These are phyloP conservation scores for Drosophila seguyi DNA, from an alignment of 1,140 invertebrate species.

Conservation along the genomic window DNA sequence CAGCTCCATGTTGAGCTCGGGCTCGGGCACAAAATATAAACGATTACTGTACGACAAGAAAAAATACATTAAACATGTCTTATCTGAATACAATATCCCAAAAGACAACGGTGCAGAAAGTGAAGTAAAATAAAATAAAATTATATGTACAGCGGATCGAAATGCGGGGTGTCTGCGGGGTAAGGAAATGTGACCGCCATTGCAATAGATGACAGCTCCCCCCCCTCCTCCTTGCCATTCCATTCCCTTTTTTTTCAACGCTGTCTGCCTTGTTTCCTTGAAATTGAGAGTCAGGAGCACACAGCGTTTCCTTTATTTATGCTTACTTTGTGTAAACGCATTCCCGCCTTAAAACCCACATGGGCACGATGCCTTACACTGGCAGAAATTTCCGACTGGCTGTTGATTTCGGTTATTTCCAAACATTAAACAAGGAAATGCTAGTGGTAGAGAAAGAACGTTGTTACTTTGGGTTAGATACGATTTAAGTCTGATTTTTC, in stretches of 20 bases:
- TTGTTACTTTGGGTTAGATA: too few relatives aligned
- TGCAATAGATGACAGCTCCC: conserved; percentile 52
- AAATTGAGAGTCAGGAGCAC: conserved; percentile 37
- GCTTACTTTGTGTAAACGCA: conserved; percentile 82
- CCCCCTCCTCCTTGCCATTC: background rate
- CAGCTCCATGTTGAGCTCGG: conserved; percentile 22
- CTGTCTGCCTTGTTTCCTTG: conserved; percentile 57
- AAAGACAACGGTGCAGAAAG: conserved; percentile 82
- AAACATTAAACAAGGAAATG: background rate
- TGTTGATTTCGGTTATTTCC: background rate
- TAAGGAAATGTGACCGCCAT: conserved; percentile 71
- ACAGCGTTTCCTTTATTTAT: conserved; percentile 77
- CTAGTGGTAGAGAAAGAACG: background rate
- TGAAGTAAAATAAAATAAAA: conserved; percentile 83
- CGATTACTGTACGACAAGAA: conserved; percentile 83
- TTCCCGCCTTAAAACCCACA: conserved; percentile 56
- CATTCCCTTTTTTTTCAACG: conserved; percentile 4
- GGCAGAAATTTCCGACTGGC: background rate
- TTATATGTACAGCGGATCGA: conserved; percentile 75
- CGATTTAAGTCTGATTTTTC: background rate
- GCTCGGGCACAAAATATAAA: conserved; percentile 74
- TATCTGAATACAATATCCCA: conserved; percentile 84
- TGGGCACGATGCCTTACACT: conserved; percentile 12
- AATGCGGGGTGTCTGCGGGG: conserved; percentile 26
- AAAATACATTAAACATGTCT: conserved; percentile 84